Base-by-base conservation (phyloP, 2,888 invertebrate genomes). In the Eremobia ochroleuca region DNA sequence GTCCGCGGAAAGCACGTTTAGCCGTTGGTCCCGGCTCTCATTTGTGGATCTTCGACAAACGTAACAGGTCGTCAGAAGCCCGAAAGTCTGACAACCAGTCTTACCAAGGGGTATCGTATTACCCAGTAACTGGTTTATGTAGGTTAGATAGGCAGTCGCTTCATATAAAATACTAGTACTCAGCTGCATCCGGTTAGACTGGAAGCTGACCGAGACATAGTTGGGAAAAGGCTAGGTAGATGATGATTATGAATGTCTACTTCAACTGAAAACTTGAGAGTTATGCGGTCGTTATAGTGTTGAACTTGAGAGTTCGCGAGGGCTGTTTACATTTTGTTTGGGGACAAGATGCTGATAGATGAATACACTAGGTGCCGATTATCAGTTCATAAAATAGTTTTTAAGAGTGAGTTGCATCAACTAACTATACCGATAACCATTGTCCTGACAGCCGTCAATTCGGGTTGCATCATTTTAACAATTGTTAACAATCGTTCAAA, bases 321-420 rank as follows among this genome's bases (percentile, higher is more conserved):
- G 25, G 28, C 34, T 37, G 66, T 52, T 55, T 28, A 43, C n/a
- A 28, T 52, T 52, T 21, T 78, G 4, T 31, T 77, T 52, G 15
- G 25, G 40, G 21, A 40, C 21, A 67, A 61, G 2, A 31, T 31
- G 11, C 11, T 28, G 43, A 18, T 58, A 46, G 34, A 46, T 11
- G 15, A 55, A 40, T 67, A n/a, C 8, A 43, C 34, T 2, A 43
- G 2, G 15, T 34, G 55, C 25, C 31, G 21, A n/a, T 68, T 34
- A 37, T 2, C 13, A 58, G 55, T 55, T 37, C 4, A 18, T 67
- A 11, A 37, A 49, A 11, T 43, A 3, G 25, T 40, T 21, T 21
- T 6, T 18, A 8, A n/a, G n/a, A n/a, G n/a, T n/a, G n/a, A n/a
- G n/a, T n/a, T n/a, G n/a, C n/a, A n/a, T n/a, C n/a, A n/a, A n/a